Evolutionary conservation across 1,140 invertebrate genomes (phyloP).

Genomic region (Pentalonia nigronervosa): DNA sequence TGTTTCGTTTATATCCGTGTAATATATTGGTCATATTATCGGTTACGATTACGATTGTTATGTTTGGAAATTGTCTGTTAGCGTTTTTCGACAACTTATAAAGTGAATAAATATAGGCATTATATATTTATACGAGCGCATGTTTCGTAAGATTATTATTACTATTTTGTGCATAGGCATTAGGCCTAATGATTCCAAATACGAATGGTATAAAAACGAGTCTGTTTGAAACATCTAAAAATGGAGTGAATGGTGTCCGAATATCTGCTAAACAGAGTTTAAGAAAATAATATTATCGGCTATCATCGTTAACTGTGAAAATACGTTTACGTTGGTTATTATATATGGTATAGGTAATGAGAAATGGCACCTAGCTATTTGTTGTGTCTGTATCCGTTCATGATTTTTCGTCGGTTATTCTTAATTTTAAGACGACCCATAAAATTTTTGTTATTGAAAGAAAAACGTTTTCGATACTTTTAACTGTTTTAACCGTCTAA

Average conservation of each 20-base stretch:
- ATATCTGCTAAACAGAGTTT: background rate
- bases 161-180: slow-evolving; percentile 20
- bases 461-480: background rate
- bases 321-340: background rate
- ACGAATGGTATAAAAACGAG: background rate
- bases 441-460: background rate
- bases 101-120: background rate
- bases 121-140: background rate
- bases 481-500: background rate
- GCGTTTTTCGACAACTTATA: background rate
- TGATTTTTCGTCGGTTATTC: background rate
- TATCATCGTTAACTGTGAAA: background rate
- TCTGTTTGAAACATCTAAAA: slow-evolving; percentile 25
- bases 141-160: slow-evolving; percentile 23
- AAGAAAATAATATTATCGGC: background rate
- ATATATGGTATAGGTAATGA: background rate
- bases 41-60: background rate
- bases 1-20: background rate
- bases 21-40: background rate
- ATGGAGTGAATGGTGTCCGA: slow-evolving; percentile 28
- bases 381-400: background rate
- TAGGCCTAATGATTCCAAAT: slow-evolving; percentile 33
- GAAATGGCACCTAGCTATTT: background rate
- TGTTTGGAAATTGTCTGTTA: background rate
- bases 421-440: background rate